Evolutionary conservation across 1,140 invertebrate species (phyloP), one percentile per base, ranked within the genome.

Genomic region (Thaumetopoea pityocampa): DNA sequence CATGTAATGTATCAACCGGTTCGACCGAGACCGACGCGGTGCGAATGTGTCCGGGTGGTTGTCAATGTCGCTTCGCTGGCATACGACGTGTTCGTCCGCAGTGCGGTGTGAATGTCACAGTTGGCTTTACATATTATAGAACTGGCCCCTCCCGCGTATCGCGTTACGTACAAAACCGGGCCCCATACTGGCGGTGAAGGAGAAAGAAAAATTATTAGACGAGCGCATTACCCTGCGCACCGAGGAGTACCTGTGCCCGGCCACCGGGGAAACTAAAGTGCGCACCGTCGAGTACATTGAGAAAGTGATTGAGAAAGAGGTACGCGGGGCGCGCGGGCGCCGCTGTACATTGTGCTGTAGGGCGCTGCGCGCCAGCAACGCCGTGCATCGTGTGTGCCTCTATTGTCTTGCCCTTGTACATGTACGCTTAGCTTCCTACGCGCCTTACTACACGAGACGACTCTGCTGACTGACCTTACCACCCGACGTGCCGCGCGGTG

Each of bases 291-390:
- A 96, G 89, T 94, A 95, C 88, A 92, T 96, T 87, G 94, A 97
- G 89, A 96, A 96, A 90, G 90, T 95, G 81, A 94, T 97, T 86
- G 94, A 97, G 86, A 94, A 93, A 90, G 94, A 97, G 94, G 94
- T 96, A 94, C 81, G 81, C 59, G 66, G 61, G 45, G 34, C 6
- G 36, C 23, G 26, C 42, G 34, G n/a, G 36, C 23, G 26, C 42
- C 59, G 62, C 68, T 80, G 72, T 80, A 74, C 48, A 74, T 77
- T 61, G 51, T 59, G 65, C 68, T 61, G 53, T 63, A 72, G 54
- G 48, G 46, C 60, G 76, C 73, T 74, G 71, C 71, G 77, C 67
- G 72, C 70, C 69, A 57, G 59, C 69, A 77, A 78, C 64, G 78
- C 71, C 62, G 57, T 77, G n/a, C n/a, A 65, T 67, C 57, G 59